phyloP scores from a whole-genome alignment of 2,797 vertebrate genomes.

The Pangasius djambal region DNA sequence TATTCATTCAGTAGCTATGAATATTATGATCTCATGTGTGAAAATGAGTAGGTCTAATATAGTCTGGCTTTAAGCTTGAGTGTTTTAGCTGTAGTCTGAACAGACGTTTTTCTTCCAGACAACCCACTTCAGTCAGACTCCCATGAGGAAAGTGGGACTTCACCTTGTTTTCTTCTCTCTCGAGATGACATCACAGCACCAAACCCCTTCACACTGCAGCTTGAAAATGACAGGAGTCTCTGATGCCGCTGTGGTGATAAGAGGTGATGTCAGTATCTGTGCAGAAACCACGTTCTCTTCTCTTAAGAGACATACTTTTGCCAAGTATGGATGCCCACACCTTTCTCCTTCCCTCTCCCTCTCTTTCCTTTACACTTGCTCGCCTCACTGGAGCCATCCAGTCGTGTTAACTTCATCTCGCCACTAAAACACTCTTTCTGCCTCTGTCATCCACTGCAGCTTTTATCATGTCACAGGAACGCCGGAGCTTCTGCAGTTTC shows the following conservation, averaged over 20 bases:
- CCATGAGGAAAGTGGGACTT: conserved; percentile 27
- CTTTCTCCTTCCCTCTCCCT: conserved; percentile 39
- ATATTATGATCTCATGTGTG: background rate
- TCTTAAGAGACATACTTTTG: conserved; percentile 15
- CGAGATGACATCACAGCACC: conserved; percentile 28
- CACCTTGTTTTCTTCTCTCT: background rate
- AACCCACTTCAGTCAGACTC: conserved; percentile 32
- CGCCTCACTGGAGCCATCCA: conserved; percentile 56
- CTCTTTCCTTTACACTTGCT: conserved; percentile 42
- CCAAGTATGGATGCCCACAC: conserved; percentile 1
- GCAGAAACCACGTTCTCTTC: background rate
- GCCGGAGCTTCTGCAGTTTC: conserved; percentile 31
- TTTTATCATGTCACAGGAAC: conserved; percentile 48
- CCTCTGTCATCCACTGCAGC: conserved; percentile 35
- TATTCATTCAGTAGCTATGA: background rate
- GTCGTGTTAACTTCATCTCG: conserved; percentile 51
- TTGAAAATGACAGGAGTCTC: conserved; percentile 4
- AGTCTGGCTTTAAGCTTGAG: background rate
- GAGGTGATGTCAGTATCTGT: conserved; percentile 27
- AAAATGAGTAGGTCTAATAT: background rate
- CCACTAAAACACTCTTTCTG: conserved; percentile 47
- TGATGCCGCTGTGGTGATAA: conserved; percentile 8
- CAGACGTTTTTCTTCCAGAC: conserved; percentile 4
- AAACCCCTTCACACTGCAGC: conserved; percentile 25
- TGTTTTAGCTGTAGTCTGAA: background rate